phyloP scores from a whole-genome alignment of 2,797 vertebrate genomes.

The Oryzias dopingdopingensis region DNA sequence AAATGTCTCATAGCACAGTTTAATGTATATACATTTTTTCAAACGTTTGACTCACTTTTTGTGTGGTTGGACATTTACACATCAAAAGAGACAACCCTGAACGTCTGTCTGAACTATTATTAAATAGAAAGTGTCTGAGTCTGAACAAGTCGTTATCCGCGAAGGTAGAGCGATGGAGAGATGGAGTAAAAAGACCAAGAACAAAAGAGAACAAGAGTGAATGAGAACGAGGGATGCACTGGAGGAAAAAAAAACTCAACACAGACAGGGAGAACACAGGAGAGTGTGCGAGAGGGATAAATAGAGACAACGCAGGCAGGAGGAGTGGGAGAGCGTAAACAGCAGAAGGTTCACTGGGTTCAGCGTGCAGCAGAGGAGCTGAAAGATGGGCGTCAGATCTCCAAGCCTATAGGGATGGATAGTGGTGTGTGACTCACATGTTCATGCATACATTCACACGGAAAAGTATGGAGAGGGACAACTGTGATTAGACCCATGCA shows the following conservation, averaged over 20 bases:
- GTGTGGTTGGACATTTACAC: slow-evolving; percentile 18
- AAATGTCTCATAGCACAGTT: slow-evolving; percentile 5
- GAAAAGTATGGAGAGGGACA: slow-evolving; percentile 14
- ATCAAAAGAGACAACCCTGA: slow-evolving; percentile 31
- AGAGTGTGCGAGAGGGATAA: slow-evolving; percentile 61
- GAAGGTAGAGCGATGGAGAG: slow-evolving; percentile 42
- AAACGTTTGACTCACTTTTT: slow-evolving; percentile 20
- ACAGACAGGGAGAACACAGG: slow-evolving; percentile 59
- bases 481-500: slow-evolving; percentile 23
- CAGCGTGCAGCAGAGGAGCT: slow-evolving; percentile 69
- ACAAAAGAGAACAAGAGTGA: slow-evolving; percentile 50
- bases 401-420: slow-evolving; percentile 63
- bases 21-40: slow-evolving; percentile 1
- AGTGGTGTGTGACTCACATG: slow-evolving; percentile 75
- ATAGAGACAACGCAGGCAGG: slow-evolving; percentile 55
- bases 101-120: slow-evolving; percentile 36
- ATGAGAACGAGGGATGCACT: slow-evolving; percentile 60
- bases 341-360: slow-evolving; percentile 76
- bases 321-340: slow-evolving; percentile 67
- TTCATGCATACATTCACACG: slow-evolving; percentile 67
- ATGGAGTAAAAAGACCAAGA: slow-evolving; percentile 38
- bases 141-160: slow-evolving; percentile 53
- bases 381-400: slow-evolving; percentile 73
- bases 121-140: slow-evolving; percentile 47
- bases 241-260: slow-evolving; percentile 47